Conservation (phyloP, 2,113 vertebrate species). For the Microcebus griseorufus region DNA sequence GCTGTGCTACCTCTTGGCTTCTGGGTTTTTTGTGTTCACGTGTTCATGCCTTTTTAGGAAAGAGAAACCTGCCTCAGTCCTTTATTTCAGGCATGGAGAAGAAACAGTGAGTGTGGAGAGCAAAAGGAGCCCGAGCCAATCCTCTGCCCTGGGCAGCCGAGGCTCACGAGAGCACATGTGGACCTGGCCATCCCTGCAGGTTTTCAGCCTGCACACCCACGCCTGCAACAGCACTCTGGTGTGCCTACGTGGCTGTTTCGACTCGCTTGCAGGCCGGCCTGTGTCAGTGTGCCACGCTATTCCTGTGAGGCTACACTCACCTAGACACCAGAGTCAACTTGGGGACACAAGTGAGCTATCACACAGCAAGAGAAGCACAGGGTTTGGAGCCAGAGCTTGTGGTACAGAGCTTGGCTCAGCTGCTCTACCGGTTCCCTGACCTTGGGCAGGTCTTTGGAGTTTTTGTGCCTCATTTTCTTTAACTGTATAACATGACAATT, state of each 20-base stretch:
- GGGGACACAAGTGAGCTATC: fast-evolving
- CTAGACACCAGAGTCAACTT: too few relatives aligned
- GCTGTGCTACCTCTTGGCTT: not conserved
- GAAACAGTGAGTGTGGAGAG: not conserved
- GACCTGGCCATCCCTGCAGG: too few relatives aligned
- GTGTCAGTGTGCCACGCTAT: fast-evolving
- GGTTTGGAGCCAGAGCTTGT: not conserved
- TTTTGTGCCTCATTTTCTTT: not conserved
- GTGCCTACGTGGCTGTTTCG: not conserved
- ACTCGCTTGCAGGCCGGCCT: not conserved
- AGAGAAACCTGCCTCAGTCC: not conserved
- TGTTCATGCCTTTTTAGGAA: not conserved
- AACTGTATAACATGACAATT: not conserved
- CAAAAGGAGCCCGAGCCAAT: not conserved
- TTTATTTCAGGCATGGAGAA: not conserved
- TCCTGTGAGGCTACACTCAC: not conserved
- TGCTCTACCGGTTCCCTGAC: too few relatives aligned
- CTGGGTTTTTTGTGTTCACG: not conserved
- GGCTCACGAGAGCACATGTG: not conserved
- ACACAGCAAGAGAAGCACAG: fast-evolving
- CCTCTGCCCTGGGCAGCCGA: not conserved
- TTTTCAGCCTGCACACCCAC: not conserved
- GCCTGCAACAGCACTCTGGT: fast-evolving
- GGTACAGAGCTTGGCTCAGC: not conserved
- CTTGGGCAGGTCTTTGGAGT: not conserved